Evolutionary conservation across 2,888 invertebrate species (phyloP).

Genomic region (Sinotaia quadrata): DNA sequence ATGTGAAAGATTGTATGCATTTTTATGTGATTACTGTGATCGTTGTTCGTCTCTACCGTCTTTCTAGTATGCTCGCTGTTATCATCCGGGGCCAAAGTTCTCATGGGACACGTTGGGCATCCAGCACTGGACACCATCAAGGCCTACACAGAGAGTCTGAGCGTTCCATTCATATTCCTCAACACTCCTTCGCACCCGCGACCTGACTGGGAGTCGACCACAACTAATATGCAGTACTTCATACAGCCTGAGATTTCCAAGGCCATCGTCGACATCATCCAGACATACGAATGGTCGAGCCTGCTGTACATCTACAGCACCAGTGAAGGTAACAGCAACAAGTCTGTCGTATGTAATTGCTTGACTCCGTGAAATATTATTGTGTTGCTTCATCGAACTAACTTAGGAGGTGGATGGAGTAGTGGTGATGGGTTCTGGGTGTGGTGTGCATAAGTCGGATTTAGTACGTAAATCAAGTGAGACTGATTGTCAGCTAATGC

Average conservation of each 20-base stretch:
- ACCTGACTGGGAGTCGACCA: constrained; percentile 9
- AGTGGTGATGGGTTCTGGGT: no score
- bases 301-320: constrained; percentile 42
- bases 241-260: constrained; percentile 40
- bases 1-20: no score
- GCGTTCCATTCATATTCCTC: constrained; percentile 54
- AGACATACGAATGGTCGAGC: constrained; percentile 38
- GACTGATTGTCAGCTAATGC: no score
- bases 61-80: constrained; percentile 51
- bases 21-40: no score
- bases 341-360: no score
- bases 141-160: constrained; percentile 50
- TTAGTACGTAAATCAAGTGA: no score
- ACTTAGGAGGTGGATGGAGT: no score
- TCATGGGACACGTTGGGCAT: constrained; percentile 50
- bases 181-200: constrained; percentile 48
- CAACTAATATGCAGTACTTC: constrained; percentile 32
- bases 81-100: constrained; percentile 44
- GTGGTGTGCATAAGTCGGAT: no score
- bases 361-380: no score
- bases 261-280: constrained; percentile 40
- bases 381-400: no score
- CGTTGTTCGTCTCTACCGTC: no score
- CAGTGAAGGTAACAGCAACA: constrained; percentile 43
- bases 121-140: constrained; percentile 47